Conservation (phyloP, 2,797 vertebrate species). For the Antrozous pallidus region DNA sequence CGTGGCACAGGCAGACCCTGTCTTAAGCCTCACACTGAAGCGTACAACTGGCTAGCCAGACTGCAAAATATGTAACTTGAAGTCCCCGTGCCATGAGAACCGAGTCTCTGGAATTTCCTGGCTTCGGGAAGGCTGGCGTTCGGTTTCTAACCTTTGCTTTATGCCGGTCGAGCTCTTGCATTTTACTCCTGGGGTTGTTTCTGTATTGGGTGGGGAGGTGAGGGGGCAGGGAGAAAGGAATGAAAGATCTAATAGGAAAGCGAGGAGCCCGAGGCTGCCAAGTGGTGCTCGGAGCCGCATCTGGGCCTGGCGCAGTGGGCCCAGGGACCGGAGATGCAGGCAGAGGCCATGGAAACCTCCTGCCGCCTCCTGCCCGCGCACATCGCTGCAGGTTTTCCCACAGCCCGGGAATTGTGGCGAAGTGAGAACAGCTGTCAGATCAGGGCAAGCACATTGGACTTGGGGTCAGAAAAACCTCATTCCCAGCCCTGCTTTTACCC, state of each 20-base stretch:
- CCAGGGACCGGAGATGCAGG: not conserved
- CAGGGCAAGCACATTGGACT: not conserved
- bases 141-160: conserved; percentile 78
- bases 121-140: conserved; percentile 68
- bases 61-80: conserved; percentile 76
- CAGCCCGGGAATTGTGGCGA: not conserved
- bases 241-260: conserved; percentile 58
- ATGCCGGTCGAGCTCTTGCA: conserved; percentile 45
- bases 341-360: not conserved
- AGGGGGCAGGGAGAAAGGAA: conserved; percentile 62
- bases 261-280: conserved; percentile 15
- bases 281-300: not conserved
- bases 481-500: not conserved
- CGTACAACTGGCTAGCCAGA: conserved; percentile 66
- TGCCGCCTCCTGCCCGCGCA: not conserved
- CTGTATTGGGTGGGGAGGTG: conserved; percentile 43
- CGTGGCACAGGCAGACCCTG: conserved; percentile 66
- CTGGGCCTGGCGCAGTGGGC: not conserved
- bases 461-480: not conserved
- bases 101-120: conserved; percentile 77
- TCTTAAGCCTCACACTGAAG: conserved; percentile 70
- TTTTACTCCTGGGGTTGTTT: conserved; percentile 72
- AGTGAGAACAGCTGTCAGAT: conserved; percentile 44
- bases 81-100: conserved; percentile 73
- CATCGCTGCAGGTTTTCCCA: conserved; percentile 44